A percentile compares a stretch with the other conserved stretches of the same genome.
phyloP scores from a whole-genome alignment of 2,797 vertebrate species.

The Myoxocephalus aenaeus region DNA sequence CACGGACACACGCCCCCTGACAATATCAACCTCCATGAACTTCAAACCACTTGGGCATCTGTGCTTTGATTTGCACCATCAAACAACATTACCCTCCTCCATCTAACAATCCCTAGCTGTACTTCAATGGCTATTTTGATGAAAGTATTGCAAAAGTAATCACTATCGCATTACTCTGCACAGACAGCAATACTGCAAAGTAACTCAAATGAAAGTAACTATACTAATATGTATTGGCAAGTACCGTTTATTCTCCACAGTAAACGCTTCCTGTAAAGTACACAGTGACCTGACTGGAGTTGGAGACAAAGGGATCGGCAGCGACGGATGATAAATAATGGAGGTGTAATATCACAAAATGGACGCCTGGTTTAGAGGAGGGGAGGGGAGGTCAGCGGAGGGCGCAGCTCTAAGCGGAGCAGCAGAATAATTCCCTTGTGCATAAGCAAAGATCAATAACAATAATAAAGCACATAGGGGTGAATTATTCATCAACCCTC shows the following conservation, averaged over 20 bases:
- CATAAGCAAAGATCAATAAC: slow-evolving; percentile 72
- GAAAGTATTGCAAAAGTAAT: not conserved
- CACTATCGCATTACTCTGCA: not conserved
- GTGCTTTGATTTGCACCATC: not conserved
- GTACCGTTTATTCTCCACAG: not conserved
- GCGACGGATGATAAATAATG: slow-evolving; percentile 85
- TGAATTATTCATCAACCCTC: slow-evolving; percentile 82
- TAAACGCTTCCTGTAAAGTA: slow-evolving; percentile 38
- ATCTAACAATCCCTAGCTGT: not conserved
- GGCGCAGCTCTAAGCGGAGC: slow-evolving; percentile 77
- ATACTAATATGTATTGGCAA: not conserved
- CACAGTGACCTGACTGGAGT: slow-evolving; percentile 66
- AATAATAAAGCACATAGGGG: slow-evolving; percentile 76
- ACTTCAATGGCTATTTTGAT: not conserved
- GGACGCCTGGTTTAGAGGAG: slow-evolving; percentile 73
- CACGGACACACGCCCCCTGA: no score
- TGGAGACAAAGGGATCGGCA: slow-evolving; percentile 70
- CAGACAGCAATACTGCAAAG: not conserved
- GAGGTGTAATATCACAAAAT: slow-evolving; percentile 83
- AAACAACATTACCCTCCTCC: not conserved
- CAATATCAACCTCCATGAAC: not conserved
- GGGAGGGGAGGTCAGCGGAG: slow-evolving; percentile 63
- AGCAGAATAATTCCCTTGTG: slow-evolving; percentile 77
- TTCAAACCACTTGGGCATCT: not conserved
- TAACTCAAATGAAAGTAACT: not conserved